Evolutionary conservation across 2,888 invertebrate species (phyloP).

Genomic region (Acleris emargana): DNA sequence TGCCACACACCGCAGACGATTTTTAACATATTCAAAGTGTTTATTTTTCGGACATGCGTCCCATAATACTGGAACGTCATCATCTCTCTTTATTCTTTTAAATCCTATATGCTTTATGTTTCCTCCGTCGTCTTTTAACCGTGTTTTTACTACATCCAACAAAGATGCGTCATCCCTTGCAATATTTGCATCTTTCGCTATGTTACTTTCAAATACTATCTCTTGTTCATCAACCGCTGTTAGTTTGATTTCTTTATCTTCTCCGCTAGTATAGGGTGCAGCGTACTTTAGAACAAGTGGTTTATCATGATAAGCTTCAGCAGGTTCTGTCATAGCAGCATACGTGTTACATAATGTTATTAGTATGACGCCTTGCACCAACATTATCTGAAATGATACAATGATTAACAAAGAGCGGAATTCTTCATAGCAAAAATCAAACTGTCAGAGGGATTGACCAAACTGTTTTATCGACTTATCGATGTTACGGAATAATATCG

Average conservation of each 20-base stretch:
- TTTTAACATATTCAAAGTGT: not conserved
- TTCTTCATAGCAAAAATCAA: too few relatives aligned
- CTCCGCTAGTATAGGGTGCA: not conserved
- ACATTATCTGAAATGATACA: slow-evolving; percentile 20
- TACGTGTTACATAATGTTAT: not conserved
- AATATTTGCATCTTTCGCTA: too few relatives aligned
- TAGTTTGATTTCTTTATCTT: not conserved
- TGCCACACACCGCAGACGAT: not conserved
- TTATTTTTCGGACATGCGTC: not conserved
- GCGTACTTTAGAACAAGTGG: too few relatives aligned
- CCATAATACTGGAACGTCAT: not conserved
- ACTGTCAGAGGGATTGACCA: too few relatives aligned
- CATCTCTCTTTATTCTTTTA: not conserved
- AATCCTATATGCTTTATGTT: not conserved
- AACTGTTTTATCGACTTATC: too few relatives aligned
- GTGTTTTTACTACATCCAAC: too few relatives aligned
- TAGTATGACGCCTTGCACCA: not conserved
- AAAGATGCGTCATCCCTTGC: too few relatives aligned
- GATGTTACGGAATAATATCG: too few relatives aligned
- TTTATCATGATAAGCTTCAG: too few relatives aligned
- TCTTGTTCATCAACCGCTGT: not conserved
- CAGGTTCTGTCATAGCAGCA: too few relatives aligned
- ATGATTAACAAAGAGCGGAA: too few relatives aligned
- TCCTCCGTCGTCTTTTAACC: not conserved
- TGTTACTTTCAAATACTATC: too few relatives aligned